phyloP scores from a whole-genome alignment of 2,797 vertebrate genomes.

The Rhynchonycteris naso region DNA sequence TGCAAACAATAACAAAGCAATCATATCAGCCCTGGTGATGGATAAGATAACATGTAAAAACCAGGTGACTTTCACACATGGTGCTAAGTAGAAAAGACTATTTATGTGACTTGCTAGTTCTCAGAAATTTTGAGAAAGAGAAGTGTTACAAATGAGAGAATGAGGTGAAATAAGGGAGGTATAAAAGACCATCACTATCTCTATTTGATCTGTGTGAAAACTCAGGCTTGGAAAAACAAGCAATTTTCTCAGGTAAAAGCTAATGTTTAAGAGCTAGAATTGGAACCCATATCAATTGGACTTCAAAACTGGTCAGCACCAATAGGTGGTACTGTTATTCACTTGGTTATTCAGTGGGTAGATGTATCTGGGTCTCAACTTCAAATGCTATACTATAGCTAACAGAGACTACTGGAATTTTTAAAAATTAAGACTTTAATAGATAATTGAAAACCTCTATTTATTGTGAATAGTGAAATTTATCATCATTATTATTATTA shows the following conservation, averaged over 20 bases:
- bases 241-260: neutral
- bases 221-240: neutral
- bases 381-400: neutral
- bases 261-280: neutral
- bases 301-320: neutral
- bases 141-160: neutral
- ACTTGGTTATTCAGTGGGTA: neutral
- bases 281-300: neutral
- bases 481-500: too few relatives aligned
- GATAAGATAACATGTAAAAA: neutral
- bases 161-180: neutral
- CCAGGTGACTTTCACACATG: neutral
- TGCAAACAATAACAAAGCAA: neutral
- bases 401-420: neutral
- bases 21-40: neutral
- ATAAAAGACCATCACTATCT: slow-evolving; percentile 6
- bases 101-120: neutral
- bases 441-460: neutral
- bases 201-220: slow-evolving; percentile 2
- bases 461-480: neutral
- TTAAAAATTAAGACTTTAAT: neutral
- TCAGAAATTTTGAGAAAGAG: neutral
- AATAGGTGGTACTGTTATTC: neutral
- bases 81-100: neutral
- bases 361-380: neutral